A percentile compares a stretch with the other conserved stretches of the same genome.
These are phyloP conservation scores for Tinamus guttatus DNA, from an alignment of 2,113 vertebrate species.

Conservation along the genomic window DNA sequence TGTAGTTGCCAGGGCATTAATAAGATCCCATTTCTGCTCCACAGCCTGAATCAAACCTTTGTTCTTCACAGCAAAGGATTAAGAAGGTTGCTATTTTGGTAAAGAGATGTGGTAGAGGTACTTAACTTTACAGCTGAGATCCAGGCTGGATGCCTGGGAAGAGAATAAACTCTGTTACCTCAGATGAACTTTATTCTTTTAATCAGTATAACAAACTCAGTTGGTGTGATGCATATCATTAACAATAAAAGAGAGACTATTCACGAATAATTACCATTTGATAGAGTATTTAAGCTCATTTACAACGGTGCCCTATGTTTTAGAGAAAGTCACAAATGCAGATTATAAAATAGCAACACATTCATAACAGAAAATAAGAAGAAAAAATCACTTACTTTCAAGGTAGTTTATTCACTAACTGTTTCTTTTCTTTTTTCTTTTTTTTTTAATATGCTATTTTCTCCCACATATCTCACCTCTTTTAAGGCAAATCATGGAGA, in stretches of 20 bases:
- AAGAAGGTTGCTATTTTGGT: constrained; percentile 80
- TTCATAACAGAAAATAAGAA: neutral
- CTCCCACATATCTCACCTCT: constrained; percentile 21
- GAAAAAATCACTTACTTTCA: constrained; percentile 36
- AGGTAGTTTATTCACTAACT: constrained; percentile 24
- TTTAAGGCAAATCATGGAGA: constrained; percentile 32
- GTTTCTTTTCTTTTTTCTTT: neutral
- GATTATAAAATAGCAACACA: neutral
- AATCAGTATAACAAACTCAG: constrained; percentile 49
- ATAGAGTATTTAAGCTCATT: constrained; percentile 54
- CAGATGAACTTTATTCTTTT: constrained; percentile 70
- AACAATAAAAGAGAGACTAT: constrained; percentile 46
- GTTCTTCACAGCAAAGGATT: constrained; percentile 75
- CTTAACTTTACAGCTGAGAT: constrained; percentile 74
- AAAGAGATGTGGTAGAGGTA: constrained; percentile 72
- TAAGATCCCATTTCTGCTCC: constrained; percentile 78
- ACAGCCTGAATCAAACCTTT: constrained; percentile 79
- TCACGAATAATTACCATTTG: constrained; percentile 65
- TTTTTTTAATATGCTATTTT: neutral
- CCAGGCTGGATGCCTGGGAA: constrained; percentile 64
- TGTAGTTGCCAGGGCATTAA: constrained; percentile 79
- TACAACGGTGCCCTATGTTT: constrained; percentile 26
- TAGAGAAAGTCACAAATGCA: constrained; percentile 22
- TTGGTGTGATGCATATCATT: constrained; percentile 33
- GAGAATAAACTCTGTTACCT: constrained; percentile 70